These are phyloP conservation scores for Motacilla tschutschensis DNA, from an alignment of 2,113 vertebrate genomes.

Conservation along the genomic window DNA sequence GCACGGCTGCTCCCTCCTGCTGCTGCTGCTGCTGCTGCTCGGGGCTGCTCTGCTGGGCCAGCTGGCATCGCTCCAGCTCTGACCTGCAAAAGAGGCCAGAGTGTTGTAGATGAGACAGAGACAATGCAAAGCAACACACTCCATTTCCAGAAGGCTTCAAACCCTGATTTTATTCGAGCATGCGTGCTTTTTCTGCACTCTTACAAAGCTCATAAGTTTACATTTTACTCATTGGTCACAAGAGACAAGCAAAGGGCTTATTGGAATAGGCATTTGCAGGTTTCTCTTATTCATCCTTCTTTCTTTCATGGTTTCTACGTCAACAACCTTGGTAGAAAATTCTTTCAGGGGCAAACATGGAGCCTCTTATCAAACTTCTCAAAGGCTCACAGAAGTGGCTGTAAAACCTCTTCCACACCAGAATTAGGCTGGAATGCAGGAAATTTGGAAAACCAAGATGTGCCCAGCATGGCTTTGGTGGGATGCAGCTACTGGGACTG, in stretches of 20 bases:
- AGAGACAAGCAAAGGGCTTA: background rate
- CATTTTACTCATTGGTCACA: background rate
- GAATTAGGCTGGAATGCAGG: background rate
- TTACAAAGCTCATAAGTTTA: background rate
- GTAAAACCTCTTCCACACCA: background rate
- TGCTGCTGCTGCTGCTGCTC: slow-evolving; percentile 16
- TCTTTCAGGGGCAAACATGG: background rate
- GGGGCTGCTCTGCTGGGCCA: background rate
- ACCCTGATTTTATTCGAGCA: background rate
- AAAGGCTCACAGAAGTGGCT: background rate
- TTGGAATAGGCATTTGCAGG: background rate
- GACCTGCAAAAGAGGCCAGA: slow-evolving; percentile 67
- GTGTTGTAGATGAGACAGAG: background rate
- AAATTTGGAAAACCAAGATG: fast-evolving
- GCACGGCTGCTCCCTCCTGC: background rate
- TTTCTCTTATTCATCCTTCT: background rate
- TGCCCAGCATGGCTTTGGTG: background rate
- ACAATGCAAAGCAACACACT: background rate
- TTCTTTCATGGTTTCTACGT: background rate
- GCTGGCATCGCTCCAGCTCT: slow-evolving; percentile 40
- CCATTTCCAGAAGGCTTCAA: background rate
- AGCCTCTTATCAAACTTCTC: background rate
- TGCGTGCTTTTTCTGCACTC: background rate
- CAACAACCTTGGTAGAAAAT: background rate
- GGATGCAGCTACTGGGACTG: background rate